A percentile compares a stretch with the other conserved stretches of the same genome.
Evolutionary conservation across 1,140 invertebrate species (phyloP).

Genomic region (Neuroterus valhalla): DNA sequence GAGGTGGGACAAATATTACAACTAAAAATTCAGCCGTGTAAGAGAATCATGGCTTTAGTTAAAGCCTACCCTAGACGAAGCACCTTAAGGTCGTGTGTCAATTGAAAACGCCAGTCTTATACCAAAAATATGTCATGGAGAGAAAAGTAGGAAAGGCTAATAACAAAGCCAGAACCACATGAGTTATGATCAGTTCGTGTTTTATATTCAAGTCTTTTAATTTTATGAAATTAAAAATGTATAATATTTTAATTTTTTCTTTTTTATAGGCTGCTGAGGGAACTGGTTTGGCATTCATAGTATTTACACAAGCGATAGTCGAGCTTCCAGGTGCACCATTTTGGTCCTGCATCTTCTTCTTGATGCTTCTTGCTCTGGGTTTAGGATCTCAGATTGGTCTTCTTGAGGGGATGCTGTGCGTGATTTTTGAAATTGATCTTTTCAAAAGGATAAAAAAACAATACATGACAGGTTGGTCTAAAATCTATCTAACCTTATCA

Average conservation of each 20-base stretch:
- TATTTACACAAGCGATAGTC: constrained; percentile 94
- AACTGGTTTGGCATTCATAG: constrained; percentile 93
- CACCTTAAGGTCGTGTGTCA: too few relatives aligned
- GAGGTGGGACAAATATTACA: too few relatives aligned
- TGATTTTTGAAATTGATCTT: constrained; percentile 93
- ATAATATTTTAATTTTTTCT: constrained; percentile 27
- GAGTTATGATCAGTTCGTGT: too few relatives aligned
- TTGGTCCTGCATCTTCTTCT: constrained; percentile 95
- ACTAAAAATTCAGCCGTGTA: too few relatives aligned
- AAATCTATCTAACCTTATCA: background rate
- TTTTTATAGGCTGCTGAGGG: constrained; percentile 89
- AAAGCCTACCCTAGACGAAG: too few relatives aligned
- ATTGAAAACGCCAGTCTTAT: too few relatives aligned
- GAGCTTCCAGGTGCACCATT: constrained; percentile 92
- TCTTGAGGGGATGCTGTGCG: constrained; percentile 94
- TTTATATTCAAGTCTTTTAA: too few relatives aligned
- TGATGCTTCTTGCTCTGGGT: constrained; percentile 92
- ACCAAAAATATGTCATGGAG: too few relatives aligned
- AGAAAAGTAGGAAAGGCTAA: too few relatives aligned
- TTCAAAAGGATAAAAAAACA: constrained; percentile 91
- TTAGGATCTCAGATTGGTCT: constrained; percentile 94
- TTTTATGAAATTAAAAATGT: background rate
- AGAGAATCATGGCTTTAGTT: too few relatives aligned
- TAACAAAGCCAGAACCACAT: too few relatives aligned
- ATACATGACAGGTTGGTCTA: constrained; percentile 84